Conservation (phyloP, 2,797 vertebrate species). For the Erpetoichthys calabaricus region DNA sequence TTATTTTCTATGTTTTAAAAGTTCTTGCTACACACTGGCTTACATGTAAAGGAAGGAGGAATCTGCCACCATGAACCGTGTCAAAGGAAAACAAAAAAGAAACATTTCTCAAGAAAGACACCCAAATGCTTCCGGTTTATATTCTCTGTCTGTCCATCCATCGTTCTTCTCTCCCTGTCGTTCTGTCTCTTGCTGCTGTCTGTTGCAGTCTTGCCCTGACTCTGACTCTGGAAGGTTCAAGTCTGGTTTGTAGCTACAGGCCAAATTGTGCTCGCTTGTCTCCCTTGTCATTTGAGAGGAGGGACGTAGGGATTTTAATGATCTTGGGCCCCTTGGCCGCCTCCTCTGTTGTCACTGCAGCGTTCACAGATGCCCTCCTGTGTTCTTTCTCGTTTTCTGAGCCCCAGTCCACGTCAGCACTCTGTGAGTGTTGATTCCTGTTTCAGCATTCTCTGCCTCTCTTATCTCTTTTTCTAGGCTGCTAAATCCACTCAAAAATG, state of each 20-base stretch:
- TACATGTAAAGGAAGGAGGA: conserved; percentile 27
- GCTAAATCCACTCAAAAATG: conserved; percentile 61
- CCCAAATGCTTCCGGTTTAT: conserved; percentile 17
- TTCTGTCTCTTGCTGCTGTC: conserved; percentile 11
- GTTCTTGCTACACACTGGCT: conserved; percentile 33
- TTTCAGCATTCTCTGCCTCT: not conserved
- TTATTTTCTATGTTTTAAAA: conserved; percentile 2
- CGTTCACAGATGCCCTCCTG: too few relatives aligned
- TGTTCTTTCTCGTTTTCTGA: not conserved
- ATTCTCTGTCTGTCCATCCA: not conserved
- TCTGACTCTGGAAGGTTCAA: not conserved
- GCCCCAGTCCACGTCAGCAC: not conserved
- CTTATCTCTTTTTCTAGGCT: conserved; percentile 26
- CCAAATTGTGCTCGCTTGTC: too few relatives aligned
- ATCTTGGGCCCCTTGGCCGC: too few relatives aligned
- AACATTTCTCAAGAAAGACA: conserved; percentile 18
- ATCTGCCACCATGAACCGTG: conserved; percentile 13
- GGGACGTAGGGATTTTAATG: too few relatives aligned
- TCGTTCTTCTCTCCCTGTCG: conserved; percentile 17
- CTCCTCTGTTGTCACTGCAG: too few relatives aligned
- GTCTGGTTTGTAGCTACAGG: too few relatives aligned
- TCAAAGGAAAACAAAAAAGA: conserved; percentile 14
- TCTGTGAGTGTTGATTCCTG: conserved; percentile 45
- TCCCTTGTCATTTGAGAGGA: too few relatives aligned
- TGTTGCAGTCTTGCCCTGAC: not conserved